phyloP scores from a whole-genome alignment of 2,113 vertebrate genomes.

The Microtus pennsylvanicus region DNA sequence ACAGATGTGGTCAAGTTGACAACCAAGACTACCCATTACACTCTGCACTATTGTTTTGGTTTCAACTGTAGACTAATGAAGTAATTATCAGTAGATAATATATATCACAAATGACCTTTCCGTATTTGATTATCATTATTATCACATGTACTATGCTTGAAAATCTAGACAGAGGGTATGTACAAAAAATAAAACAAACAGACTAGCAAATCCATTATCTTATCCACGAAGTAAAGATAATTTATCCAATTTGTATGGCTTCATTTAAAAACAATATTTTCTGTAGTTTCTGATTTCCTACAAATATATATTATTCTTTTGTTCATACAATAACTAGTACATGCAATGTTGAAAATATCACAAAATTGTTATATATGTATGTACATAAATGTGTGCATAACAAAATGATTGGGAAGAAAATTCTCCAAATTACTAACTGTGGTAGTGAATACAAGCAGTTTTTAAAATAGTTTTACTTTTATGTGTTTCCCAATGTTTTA shows the following conservation, averaged over 20 bases:
- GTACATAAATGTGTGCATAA: neutral
- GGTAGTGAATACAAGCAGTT: neutral
- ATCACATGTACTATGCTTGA: neutral
- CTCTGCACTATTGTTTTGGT: neutral
- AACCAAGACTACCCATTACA: neutral
- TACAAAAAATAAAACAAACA: neutral
- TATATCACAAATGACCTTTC: neutral
- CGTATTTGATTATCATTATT: neutral
- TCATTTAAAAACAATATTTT: conserved; percentile 15
- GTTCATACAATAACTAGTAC: neutral
- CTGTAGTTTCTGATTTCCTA: neutral
- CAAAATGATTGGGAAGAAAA: neutral
- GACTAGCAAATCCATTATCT: neutral
- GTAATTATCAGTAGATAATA: neutral
- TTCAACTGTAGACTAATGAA: neutral
- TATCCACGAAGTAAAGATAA: neutral
- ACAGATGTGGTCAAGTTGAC: too few species aligned
- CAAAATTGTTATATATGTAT: neutral
- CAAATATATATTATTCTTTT: neutral
- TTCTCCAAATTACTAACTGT: neutral
- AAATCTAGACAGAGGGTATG: neutral
- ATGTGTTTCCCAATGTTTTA: conserved; percentile 8
- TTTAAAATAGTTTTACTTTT: conserved; percentile 28
- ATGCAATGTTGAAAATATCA: neutral
- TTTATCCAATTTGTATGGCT: neutral